phyloP scores from a whole-genome alignment of 2,888 invertebrate species.

The Mythimna pallens region DNA sequence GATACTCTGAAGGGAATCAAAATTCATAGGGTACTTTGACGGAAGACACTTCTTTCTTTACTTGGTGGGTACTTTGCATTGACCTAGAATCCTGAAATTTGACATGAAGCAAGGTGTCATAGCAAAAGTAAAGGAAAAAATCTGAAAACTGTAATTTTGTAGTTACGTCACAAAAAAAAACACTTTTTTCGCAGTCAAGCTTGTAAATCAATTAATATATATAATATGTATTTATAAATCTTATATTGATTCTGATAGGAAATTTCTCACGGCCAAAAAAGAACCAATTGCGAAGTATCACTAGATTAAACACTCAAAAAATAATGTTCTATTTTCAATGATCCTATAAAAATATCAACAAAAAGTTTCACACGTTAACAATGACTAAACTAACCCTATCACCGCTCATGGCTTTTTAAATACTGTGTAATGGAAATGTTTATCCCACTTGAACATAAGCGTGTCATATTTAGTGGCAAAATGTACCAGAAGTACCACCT shows the following conservation, averaged over 20 bases:
- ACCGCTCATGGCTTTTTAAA: slow-evolving; percentile 71
- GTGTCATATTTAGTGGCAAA: slow-evolving; percentile 78
- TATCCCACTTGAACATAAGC: slow-evolving; percentile 83
- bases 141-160: no score
- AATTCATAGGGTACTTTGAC: no score
- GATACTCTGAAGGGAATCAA: no score
- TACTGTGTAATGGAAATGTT: slow-evolving; percentile 74
- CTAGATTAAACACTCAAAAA: slow-evolving; percentile 34
- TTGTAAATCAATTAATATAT: no score
- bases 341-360: slow-evolving; percentile 44
- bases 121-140: no score
- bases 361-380: slow-evolving; percentile 56
- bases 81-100: no score
- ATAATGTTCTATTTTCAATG: slow-evolving; percentile 15
- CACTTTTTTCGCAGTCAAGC: no score
- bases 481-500: slow-evolving; percentile 64
- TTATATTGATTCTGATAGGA: not conserved
- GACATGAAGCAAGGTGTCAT: no score
- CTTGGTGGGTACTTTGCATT: no score
- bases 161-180: no score
- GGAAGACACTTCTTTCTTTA: no score
- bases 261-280: slow-evolving; percentile 39
- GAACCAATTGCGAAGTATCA: slow-evolving; percentile 18
- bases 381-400: slow-evolving; percentile 60
- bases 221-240: no score